Evolutionary conservation across 2,113 vertebrate species (phyloP).

Genomic region (Spea bombifrons): DNA sequence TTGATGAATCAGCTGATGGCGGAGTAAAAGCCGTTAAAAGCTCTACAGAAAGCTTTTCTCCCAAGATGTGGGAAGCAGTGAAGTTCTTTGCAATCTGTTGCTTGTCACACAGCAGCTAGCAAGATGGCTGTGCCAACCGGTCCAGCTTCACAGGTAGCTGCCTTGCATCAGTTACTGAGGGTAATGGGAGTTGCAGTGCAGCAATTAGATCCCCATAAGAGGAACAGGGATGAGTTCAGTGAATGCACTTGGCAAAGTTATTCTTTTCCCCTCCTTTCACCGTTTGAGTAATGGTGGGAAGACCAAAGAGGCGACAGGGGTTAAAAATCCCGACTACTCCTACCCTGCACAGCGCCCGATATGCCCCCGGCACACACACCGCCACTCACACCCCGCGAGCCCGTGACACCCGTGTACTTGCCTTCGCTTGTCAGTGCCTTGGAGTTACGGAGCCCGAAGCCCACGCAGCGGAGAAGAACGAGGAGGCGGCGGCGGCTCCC

Average conservation of each 20-base stretch:
- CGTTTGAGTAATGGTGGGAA: too few relatives aligned
- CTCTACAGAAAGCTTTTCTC: too few relatives aligned
- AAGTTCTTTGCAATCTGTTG: too few relatives aligned
- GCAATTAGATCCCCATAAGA: not conserved
- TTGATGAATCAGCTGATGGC: too few relatives aligned
- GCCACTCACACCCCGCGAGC: slow-evolving; percentile 23
- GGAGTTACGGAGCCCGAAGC: slow-evolving; percentile 23
- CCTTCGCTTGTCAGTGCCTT: slow-evolving; percentile 50
- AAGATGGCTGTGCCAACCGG: too few relatives aligned
- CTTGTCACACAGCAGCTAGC: too few relatives aligned
- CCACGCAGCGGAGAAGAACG: not conserved
- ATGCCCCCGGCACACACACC: not conserved
- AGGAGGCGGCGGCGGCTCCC: slow-evolving; percentile 22
- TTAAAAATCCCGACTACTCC: too few relatives aligned
- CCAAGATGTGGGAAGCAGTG: too few relatives aligned
- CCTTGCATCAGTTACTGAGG: not conserved
- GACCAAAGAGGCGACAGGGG: too few relatives aligned
- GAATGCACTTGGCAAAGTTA: not conserved
- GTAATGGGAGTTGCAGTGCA: slow-evolving; percentile 4
- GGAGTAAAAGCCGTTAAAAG: too few relatives aligned
- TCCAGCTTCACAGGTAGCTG: too few relatives aligned
- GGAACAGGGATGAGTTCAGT: slow-evolving; percentile 9
- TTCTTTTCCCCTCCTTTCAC: not conserved
- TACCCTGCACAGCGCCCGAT: too few relatives aligned
- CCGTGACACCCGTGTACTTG: slow-evolving; percentile 51